Conservation (phyloP, 2,797 vertebrate species). For the Spinus olivaceus region DNA sequence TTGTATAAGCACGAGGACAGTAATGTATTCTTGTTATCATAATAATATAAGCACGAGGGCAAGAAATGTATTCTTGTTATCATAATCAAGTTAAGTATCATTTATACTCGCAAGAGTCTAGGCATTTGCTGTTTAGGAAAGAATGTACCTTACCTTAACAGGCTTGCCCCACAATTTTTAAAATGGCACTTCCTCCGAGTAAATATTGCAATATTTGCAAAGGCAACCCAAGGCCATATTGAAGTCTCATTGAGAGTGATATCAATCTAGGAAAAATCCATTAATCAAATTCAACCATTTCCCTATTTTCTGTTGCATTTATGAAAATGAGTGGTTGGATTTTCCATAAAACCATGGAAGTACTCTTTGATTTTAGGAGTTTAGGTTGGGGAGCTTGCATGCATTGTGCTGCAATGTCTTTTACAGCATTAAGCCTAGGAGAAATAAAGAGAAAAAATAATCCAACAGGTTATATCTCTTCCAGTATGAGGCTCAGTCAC, state of each 20-base stretch:
- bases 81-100: neutral
- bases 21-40: neutral
- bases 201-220: neutral
- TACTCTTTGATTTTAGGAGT: neutral
- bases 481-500: neutral
- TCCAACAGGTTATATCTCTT: neutral
- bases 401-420: neutral
- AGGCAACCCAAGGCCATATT: neutral
- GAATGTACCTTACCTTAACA: neutral
- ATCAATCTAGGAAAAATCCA: neutral
- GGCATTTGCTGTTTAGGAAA: neutral
- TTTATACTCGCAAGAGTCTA: neutral
- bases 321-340: neutral
- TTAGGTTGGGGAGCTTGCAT: neutral
- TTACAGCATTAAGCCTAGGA: neutral
- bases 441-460: neutral
- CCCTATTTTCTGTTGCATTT: neutral
- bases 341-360: neutral
- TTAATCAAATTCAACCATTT: neutral
- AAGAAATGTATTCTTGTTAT: neutral
- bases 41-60: accelerated
- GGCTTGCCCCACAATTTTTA: neutral
- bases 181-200: neutral
- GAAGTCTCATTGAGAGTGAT: neutral
- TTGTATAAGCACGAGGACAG: accelerated